A percentile compares a stretch with the other conserved stretches of the same genome.
phyloP scores from a whole-genome alignment of 1,140 invertebrate species.

The Platyura marginata region DNA sequence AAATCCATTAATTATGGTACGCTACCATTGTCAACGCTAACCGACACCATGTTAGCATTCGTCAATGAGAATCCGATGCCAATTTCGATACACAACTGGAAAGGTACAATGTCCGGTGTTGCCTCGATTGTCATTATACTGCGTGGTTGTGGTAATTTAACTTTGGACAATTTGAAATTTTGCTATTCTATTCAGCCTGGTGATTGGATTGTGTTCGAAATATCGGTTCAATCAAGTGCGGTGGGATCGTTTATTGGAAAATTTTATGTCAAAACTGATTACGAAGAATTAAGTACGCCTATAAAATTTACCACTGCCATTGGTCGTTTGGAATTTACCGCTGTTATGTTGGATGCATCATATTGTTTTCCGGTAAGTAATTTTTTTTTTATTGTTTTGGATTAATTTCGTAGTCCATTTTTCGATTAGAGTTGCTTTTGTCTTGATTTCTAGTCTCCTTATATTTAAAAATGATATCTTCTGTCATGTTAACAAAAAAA shows the following conservation, averaged over 20 bases:
- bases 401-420: not conserved
- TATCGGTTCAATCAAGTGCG: constrained; percentile 45
- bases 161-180: constrained; percentile 9
- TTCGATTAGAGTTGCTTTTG: not conserved
- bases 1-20: constrained; percentile 15
- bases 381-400: not conserved
- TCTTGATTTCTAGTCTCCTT: not conserved
- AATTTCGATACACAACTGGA: constrained; percentile 16
- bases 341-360: constrained; percentile 49
- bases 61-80: constrained; percentile 19
- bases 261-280: constrained; percentile 53
- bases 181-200: constrained; percentile 37
- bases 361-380: constrained; percentile 66
- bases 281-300: constrained; percentile 42
- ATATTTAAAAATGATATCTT: too few relatives aligned
- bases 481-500: too few relatives aligned
- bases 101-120: constrained; percentile 13
- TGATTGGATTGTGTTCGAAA: constrained; percentile 52
- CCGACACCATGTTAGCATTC: constrained; percentile 13
- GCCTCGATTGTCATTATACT: not conserved
- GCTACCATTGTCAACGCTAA: constrained; percentile 15
- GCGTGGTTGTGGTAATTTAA: constrained; percentile 10
- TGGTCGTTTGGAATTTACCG: constrained; percentile 35
- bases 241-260: constrained; percentile 51
- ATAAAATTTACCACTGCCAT: constrained; percentile 40